A percentile compares a stretch with the other conserved stretches of the same genome.
Evolutionary conservation across 2,888 invertebrate species (phyloP).

Genomic region (Sphaerophoria rueppellii): DNA sequence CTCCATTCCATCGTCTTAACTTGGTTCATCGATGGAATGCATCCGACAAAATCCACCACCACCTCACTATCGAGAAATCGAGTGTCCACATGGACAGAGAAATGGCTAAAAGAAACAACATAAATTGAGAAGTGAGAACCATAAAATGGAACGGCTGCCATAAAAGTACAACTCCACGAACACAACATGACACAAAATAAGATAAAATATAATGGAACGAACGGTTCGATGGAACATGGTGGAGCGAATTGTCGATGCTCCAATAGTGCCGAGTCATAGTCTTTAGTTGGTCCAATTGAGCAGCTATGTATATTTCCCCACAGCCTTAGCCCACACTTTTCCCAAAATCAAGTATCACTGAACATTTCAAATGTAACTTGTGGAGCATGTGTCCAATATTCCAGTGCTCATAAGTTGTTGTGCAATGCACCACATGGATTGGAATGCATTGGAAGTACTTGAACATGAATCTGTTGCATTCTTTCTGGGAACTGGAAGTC

Average conservation of each 20-base stretch:
- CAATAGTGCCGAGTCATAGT: background rate
- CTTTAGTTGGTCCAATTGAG: slow-evolving; percentile 8
- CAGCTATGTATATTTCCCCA: slow-evolving; percentile 16
- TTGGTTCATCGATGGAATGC: slow-evolving; percentile 70
- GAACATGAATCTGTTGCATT: slow-evolving; percentile 70
- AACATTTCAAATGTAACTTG: slow-evolving; percentile 19
- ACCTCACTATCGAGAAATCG: slow-evolving; percentile 14
- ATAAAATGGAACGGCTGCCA: slow-evolving; percentile 45
- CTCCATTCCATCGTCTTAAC: slow-evolving; percentile 60
- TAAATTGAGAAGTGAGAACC: slow-evolving; percentile 57
- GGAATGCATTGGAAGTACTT: slow-evolving; percentile 48
- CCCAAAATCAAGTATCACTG: background rate
- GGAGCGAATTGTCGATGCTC: slow-evolving; percentile 25
- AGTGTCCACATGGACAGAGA: slow-evolving; percentile 9
- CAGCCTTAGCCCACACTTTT: background rate
- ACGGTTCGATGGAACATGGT: slow-evolving; percentile 50
- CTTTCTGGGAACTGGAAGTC: background rate
- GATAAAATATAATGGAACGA: slow-evolving; percentile 54
- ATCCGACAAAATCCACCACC: slow-evolving; percentile 56
- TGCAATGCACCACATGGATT: slow-evolving; percentile 38
- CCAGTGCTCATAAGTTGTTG: slow-evolving; percentile 15
- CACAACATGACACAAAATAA: slow-evolving; percentile 35
- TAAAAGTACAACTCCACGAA: slow-evolving; percentile 33
- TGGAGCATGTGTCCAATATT: slow-evolving; percentile 26
- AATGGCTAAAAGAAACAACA: slow-evolving; percentile 4